A percentile compares a stretch with the other conserved stretches of the same genome.
Conservation (phyloP, 2,888 invertebrate species). For the Eledone cirrhosa region DNA sequence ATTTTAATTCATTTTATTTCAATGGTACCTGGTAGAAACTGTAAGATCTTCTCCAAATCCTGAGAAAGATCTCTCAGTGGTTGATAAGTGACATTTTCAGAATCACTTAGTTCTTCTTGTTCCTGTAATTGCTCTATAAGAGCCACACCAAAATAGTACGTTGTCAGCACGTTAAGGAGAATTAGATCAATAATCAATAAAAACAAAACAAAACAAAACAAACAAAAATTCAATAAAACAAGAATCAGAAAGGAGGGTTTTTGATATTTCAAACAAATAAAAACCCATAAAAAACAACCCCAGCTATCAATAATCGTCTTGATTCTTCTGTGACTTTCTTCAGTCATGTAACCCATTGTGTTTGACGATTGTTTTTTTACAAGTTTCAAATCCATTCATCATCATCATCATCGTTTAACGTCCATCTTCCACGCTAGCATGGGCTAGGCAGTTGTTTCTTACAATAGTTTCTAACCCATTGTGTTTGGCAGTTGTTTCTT, state of each 20-base stretch:
- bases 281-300: neutral
- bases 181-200: neutral
- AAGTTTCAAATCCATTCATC: too few species aligned
- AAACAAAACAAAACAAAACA: neutral
- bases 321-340: too few species aligned
- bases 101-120: conserved; percentile 39
- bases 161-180: conserved; percentile 45
- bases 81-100: conserved; percentile 40
- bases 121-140: conserved; percentile 44
- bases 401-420: too few species aligned
- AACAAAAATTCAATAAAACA: neutral
- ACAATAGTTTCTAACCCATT: too few species aligned
- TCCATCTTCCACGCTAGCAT: too few species aligned
- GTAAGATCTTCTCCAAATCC: conserved; percentile 52
- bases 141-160: conserved; percentile 56
- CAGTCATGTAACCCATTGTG: too few species aligned
- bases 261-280: neutral
- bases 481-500: too few species aligned
- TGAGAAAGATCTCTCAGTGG: conserved; percentile 50
- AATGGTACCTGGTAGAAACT: conserved; percentile 47
- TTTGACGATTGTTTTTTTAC: too few species aligned
- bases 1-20: too few species aligned
- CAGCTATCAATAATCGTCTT: too few species aligned
- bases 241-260: neutral
- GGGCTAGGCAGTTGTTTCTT: too few species aligned